These are phyloP conservation scores for Sprattus sprattus DNA, from an alignment of 2,113 vertebrate genomes.

Conservation along the genomic window DNA sequence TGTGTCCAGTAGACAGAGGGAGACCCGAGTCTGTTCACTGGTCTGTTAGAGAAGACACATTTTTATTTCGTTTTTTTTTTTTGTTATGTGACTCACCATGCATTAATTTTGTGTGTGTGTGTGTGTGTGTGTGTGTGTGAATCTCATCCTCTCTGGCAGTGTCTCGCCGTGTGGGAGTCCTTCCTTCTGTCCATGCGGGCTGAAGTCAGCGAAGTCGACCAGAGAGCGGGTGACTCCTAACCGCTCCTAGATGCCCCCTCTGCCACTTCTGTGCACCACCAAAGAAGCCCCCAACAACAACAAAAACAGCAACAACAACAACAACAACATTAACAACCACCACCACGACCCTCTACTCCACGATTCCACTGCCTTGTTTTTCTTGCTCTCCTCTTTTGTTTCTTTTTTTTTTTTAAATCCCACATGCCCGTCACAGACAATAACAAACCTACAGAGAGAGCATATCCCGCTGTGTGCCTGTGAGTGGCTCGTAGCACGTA, in stretches of 20 bases:
- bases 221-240: constrained; percentile 54
- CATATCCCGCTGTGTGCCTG: neutral
- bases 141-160: constrained; percentile 70
- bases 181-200: constrained; percentile 83
- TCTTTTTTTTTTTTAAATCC: neutral
- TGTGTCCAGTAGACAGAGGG: neutral
- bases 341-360: neutral
- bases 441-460: neutral
- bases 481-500: neutral
- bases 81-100: neutral
- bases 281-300: constrained; percentile 16
- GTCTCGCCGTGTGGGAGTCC: constrained; percentile 93
- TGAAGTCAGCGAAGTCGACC: constrained; percentile 64
- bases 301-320: neutral
- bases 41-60: neutral
- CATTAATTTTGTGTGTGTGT: neutral
- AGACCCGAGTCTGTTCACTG: neutral
- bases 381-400: neutral
- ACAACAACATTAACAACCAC: neutral
- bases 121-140: constrained; percentile 24
- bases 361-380: neutral
- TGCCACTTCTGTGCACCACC: constrained; percentile 2
- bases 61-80: neutral
- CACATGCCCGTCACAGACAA: neutral
- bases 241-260: constrained; percentile 52